phyloP scores from a whole-genome alignment of 1,140 invertebrate genomes.

The Cepaea nemoralis region DNA sequence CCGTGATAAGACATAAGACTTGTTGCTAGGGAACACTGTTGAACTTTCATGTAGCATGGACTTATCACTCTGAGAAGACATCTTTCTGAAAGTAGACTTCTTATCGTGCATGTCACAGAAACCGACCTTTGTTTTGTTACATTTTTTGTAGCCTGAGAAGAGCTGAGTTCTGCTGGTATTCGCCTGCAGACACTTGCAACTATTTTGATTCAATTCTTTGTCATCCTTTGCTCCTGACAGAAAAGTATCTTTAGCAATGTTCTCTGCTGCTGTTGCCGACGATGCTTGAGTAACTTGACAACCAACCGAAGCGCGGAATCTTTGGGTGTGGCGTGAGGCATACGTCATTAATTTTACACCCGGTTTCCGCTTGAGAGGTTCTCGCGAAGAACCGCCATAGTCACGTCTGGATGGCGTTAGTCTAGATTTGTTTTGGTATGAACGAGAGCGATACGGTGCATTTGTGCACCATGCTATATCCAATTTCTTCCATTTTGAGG shows the following conservation, averaged over 20 bases:
- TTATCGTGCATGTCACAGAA: background rate
- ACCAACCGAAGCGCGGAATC: too few species aligned
- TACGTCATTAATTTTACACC: background rate
- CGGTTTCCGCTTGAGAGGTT: background rate
- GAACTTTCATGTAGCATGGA: background rate
- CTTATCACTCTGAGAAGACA: background rate
- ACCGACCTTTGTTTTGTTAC: background rate
- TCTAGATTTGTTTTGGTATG: background rate
- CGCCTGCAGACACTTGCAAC: background rate
- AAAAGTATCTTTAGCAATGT: background rate
- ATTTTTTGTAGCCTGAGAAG: background rate
- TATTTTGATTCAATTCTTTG: background rate
- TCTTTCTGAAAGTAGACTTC: background rate
- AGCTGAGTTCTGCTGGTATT: too few species aligned
- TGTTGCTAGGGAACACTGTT: background rate
- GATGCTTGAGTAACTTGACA: background rate
- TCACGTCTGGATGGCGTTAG: background rate
- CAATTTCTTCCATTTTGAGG: slow-evolving; percentile 1
- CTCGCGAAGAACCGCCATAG: too few species aligned
- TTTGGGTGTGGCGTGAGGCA: background rate
- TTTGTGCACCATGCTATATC: background rate
- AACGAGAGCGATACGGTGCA: background rate
- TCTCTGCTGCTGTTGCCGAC: background rate
- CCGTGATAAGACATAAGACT: background rate
- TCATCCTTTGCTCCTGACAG: background rate